Evolutionary conservation across 2,113 vertebrate genomes (phyloP).

Genomic region (Brienomyrus brachyistius): DNA sequence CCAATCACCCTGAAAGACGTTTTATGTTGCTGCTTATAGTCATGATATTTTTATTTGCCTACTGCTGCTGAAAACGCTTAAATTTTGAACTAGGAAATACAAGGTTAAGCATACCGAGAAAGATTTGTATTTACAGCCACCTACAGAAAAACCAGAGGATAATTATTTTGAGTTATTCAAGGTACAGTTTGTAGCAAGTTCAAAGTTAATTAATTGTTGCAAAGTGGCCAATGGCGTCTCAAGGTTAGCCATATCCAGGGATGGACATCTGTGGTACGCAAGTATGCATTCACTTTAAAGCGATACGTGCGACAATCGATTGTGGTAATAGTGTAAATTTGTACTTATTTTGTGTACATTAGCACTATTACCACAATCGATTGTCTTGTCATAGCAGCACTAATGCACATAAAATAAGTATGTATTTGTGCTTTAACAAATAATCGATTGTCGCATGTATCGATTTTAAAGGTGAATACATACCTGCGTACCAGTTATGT

Average conservation of each 20-base stretch:
- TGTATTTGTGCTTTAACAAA: too few relatives aligned
- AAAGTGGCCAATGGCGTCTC: background rate
- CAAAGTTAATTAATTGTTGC: background rate
- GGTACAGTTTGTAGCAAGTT: background rate
- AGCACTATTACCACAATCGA: too few relatives aligned
- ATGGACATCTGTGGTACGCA: too few relatives aligned
- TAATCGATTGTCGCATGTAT: too few relatives aligned
- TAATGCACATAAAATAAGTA: too few relatives aligned
- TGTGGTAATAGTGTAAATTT: too few relatives aligned
- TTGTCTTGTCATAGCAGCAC: too few relatives aligned
- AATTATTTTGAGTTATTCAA: background rate
- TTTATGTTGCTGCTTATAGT: background rate
- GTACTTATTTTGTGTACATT: too few relatives aligned
- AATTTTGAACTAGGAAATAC: background rate
- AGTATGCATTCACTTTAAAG: too few relatives aligned
- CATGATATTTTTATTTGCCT: background rate
- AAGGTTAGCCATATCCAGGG: background rate
- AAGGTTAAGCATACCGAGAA: background rate
- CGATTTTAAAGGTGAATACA: too few relatives aligned
- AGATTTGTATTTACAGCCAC: background rate
- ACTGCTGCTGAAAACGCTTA: background rate
- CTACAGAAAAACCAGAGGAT: background rate
- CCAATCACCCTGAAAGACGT: background rate
- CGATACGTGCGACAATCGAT: too few relatives aligned
- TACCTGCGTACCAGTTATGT: too few relatives aligned